These are phyloP conservation scores for Conistra vaccinii DNA, from an alignment of 2,888 invertebrate genomes.

Conservation along the genomic window DNA sequence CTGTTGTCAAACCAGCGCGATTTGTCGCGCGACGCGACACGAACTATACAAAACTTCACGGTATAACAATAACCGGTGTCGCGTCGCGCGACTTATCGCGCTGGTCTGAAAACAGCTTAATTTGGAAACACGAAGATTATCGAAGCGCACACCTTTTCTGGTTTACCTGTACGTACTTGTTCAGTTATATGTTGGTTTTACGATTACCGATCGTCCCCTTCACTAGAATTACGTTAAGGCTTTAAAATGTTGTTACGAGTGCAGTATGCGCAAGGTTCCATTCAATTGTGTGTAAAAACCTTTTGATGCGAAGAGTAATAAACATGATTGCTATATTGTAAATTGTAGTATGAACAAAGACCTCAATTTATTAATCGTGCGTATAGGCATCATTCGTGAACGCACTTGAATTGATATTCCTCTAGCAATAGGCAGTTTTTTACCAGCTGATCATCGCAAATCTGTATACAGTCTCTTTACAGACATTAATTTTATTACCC, in stretches of 20 bases:
- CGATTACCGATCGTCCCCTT: slow-evolving; percentile 53
- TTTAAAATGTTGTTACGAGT: slow-evolving; percentile 45
- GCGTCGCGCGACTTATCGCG: too few relatives aligned
- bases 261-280: slow-evolving; percentile 44
- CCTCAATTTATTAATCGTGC: slow-evolving; percentile 34
- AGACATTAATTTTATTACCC: background rate
- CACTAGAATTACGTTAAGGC: slow-evolving; percentile 38
- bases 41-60: too few relatives aligned
- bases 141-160: background rate
- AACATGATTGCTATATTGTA: slow-evolving; percentile 25
- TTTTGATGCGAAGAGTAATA: slow-evolving; percentile 6
- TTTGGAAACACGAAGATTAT: background rate
- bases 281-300: slow-evolving; percentile 13
- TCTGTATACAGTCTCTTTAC: too few relatives aligned
- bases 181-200: background rate
- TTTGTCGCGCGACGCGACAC: too few relatives aligned
- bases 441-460: too few relatives aligned
- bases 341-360: slow-evolving; percentile 25
- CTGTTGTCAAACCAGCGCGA: too few relatives aligned
- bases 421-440: too few relatives aligned
- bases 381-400: background rate
- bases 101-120: too few relatives aligned
- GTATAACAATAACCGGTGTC: too few relatives aligned
- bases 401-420: background rate
- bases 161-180: background rate